These are phyloP conservation scores for Zaprionus gabonicus DNA, from an alignment of 1,140 invertebrate species.

Conservation along the genomic window DNA sequence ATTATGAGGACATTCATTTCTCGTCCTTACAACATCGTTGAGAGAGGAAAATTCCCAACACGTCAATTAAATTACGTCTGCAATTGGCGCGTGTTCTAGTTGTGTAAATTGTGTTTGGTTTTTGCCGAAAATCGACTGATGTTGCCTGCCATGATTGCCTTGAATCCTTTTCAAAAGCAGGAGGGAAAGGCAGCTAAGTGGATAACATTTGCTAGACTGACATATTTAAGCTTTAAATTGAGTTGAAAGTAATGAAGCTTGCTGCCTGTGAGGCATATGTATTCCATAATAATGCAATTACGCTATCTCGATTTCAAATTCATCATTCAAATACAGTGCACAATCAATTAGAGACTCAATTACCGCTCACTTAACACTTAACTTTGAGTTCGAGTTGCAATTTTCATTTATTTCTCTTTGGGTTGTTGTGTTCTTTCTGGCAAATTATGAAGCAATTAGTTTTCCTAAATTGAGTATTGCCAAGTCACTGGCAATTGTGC, in stretches of 20 bases:
- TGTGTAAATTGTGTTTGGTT: neutral
- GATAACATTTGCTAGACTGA: neutral
- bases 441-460: neutral
- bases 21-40: constrained; percentile 9
- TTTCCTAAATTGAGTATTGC: neutral
- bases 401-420: neutral
- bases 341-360: neutral
- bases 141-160: neutral
- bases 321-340: constrained; percentile 2
- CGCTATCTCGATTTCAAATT: constrained; percentile 13
- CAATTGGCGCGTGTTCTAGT: constrained; percentile 3
- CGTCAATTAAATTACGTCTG: constrained; percentile 41
- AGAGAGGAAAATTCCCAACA: constrained; percentile 11
- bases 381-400: neutral
- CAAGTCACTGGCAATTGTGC: neutral
- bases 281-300: constrained; percentile 12
- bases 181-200: neutral
- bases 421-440: neutral
- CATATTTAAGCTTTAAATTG: neutral
- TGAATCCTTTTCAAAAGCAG: neutral
- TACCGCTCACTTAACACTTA: neutral
- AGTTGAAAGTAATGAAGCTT: constrained; percentile 9
- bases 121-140: neutral
- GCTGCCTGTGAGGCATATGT: neutral
- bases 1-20: constrained; percentile 53